These are phyloP conservation scores for Sylvilagus bachmani DNA, from an alignment of 2,113 vertebrate species.

Conservation along the genomic window DNA sequence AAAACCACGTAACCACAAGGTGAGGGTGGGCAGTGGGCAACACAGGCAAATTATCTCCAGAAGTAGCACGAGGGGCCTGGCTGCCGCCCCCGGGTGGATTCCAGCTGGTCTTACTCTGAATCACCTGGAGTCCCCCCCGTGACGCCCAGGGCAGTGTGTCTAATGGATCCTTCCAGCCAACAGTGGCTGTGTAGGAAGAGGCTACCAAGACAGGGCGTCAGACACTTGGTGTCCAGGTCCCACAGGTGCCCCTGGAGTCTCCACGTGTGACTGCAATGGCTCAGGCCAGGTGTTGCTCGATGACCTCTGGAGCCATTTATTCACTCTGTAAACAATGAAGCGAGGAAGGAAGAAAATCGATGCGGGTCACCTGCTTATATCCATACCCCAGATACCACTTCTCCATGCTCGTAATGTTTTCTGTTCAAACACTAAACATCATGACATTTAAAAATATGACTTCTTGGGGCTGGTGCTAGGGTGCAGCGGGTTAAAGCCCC, in stretches of 20 bases:
- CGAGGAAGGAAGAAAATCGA: not conserved
- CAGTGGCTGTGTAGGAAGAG: not conserved
- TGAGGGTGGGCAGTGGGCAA: not conserved
- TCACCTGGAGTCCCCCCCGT: not conserved
- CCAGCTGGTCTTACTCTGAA: not conserved
- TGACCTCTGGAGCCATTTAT: not conserved
- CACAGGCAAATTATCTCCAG: not conserved
- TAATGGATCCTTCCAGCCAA: not conserved
- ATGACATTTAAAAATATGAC: conserved; percentile 52
- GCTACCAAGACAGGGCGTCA: not conserved
- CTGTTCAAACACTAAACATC: conserved; percentile 77
- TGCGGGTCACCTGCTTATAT: no score
- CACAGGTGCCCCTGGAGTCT: no score
- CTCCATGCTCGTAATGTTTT: conserved; percentile 59
- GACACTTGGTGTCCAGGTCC: not conserved
- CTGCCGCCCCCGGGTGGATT: not conserved
- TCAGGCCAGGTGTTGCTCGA: not conserved
- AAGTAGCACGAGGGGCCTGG: not conserved
- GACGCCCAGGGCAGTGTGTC: not conserved
- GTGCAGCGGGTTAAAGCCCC: no score
- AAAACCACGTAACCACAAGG: not conserved
- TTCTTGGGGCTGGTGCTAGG: no score
- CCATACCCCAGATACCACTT: not conserved
- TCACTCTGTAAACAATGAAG: not conserved
- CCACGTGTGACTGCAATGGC: not conserved